These are phyloP conservation scores for Trochalopteron elliotii DNA, from an alignment of 2,113 vertebrate genomes.

Conservation along the genomic window DNA sequence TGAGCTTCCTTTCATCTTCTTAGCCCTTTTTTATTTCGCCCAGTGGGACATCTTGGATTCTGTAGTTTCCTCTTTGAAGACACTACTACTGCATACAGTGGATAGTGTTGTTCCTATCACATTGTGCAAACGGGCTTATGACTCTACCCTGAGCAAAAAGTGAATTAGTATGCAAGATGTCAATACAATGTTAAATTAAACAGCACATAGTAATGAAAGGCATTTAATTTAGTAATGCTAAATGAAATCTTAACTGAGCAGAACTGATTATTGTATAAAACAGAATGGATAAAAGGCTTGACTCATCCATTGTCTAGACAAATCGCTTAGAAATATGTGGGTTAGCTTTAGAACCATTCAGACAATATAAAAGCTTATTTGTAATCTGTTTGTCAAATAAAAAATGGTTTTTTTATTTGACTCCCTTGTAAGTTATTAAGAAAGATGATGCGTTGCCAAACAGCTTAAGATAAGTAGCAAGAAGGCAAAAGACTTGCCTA, in stretches of 20 bases:
- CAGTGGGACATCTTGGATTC: not conserved
- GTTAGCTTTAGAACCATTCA: slow-evolving; percentile 47
- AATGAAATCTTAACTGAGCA: slow-evolving; percentile 60
- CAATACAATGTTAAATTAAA: slow-evolving; percentile 15
- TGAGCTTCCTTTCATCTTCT: not conserved
- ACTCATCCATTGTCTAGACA: slow-evolving; percentile 61
- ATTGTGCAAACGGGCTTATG: not conserved
- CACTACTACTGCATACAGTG: not conserved
- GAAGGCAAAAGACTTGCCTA: not conserved
- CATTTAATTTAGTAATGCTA: slow-evolving; percentile 51
- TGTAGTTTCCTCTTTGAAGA: not conserved
- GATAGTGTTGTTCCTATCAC: fast-evolving
- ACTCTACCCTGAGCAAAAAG: not conserved
- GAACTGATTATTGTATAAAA: slow-evolving; percentile 47
- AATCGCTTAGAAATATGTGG: slow-evolving; percentile 24
- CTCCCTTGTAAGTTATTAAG: not conserved
- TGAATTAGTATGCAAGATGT: slow-evolving; percentile 36
- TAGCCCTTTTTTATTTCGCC: not conserved
- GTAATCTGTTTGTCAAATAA: slow-evolving; percentile 11
- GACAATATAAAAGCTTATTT: slow-evolving; percentile 13
- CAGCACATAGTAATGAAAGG: slow-evolving; percentile 35
- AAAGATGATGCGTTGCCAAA: not conserved
- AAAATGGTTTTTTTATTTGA: not conserved
- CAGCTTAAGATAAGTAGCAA: not conserved
- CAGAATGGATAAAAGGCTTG: slow-evolving; percentile 40